Conservation (phyloP, 2,888 invertebrate species). For the Eupithecia subfuscata region DNA sequence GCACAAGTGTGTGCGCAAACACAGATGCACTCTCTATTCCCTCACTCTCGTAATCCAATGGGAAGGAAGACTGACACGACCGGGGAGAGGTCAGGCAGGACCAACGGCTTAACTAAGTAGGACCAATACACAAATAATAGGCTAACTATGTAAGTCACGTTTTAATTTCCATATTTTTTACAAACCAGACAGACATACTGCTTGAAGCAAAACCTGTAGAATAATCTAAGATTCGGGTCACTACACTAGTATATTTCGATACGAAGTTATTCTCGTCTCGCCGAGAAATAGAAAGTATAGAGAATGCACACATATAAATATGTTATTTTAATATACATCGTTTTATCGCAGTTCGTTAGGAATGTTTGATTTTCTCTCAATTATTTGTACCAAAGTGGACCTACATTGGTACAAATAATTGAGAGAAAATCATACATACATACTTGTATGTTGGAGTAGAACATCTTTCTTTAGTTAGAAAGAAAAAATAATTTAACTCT, state of each 20-base stretch:
- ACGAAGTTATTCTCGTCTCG: neutral
- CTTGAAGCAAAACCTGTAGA: neutral
- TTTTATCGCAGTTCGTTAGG: constrained; percentile 1
- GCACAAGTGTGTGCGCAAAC: too few relatives aligned
- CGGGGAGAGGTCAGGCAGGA: too few relatives aligned
- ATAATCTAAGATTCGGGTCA: constrained; percentile 15
- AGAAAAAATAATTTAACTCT: neutral
- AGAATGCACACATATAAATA: constrained; percentile 10
- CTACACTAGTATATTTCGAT: constrained; percentile 1
- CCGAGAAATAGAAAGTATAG: constrained; percentile 10
- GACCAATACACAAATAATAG: neutral
- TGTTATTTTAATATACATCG: neutral
- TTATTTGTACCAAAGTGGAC: neutral
- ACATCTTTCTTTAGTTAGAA: neutral
- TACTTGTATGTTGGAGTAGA: too few relatives aligned
- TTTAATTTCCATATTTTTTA: neutral
- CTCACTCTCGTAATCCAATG: too few relatives aligned
- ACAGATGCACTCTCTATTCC: too few relatives aligned
- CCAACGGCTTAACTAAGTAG: neutral
- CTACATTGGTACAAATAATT: neutral
- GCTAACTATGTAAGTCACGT: neutral
- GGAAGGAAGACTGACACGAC: too few relatives aligned
- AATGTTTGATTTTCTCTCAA: constrained; percentile 10
- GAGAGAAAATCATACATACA: too few relatives aligned
- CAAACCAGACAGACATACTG: neutral